These are phyloP conservation scores for Nothoprocta perdicaria DNA, from an alignment of 2,113 vertebrate genomes.

Conservation along the genomic window DNA sequence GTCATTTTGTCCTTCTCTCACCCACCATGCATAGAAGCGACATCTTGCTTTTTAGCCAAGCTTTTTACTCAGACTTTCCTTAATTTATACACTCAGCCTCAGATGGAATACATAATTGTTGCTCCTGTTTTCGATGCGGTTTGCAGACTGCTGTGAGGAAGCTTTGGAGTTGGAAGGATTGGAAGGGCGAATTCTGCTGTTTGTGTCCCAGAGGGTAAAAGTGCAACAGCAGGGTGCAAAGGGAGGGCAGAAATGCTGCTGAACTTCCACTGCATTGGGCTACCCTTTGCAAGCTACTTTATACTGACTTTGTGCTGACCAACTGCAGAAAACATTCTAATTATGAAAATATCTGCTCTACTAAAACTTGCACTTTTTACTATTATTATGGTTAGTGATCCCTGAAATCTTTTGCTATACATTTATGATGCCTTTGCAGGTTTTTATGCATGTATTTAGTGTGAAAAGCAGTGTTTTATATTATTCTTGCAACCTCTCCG, in stretches of 20 bases:
- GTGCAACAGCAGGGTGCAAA: background rate
- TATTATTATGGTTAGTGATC: background rate
- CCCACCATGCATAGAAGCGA: background rate
- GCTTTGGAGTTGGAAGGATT: background rate
- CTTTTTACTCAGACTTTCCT: background rate
- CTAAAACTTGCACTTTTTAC: background rate
- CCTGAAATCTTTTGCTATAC: background rate
- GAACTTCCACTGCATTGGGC: background rate
- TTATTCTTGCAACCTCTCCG: background rate
- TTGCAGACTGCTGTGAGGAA: background rate
- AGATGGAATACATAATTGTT: background rate
- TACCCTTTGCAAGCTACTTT: background rate
- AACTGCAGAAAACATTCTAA: background rate
- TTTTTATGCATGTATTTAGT: background rate
- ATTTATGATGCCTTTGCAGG: background rate
- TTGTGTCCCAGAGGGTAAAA: background rate
- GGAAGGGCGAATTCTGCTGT: background rate
- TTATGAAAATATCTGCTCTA: background rate
- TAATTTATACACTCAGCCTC: background rate
- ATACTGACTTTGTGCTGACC: background rate
- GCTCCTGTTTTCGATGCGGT: background rate
- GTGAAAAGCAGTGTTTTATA: background rate
- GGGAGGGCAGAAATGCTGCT: background rate
- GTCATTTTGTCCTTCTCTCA: background rate
- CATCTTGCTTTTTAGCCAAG: background rate